Percentiles rank a stretch among this genome's conserved stretches.
These are phyloP conservation scores for Poecilia velifera DNA, from an alignment of 2,797 vertebrate species.

Conservation along the genomic window DNA sequence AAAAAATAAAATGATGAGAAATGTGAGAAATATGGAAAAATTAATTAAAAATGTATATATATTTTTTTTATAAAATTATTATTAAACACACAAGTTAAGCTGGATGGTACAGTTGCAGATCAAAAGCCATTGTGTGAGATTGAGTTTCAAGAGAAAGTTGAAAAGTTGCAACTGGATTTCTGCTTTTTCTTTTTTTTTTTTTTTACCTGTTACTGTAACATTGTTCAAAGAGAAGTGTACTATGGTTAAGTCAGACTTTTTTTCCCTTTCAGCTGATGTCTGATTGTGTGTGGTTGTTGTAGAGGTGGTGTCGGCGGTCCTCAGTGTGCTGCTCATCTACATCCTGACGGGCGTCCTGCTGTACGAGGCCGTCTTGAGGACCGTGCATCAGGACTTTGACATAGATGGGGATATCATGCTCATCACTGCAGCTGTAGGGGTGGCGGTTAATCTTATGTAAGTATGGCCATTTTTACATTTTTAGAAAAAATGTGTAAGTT, in stretches of 20 bases:
- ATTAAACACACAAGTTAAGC: neutral
- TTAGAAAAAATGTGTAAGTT: neutral
- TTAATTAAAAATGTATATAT: neutral
- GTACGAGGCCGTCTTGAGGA: constrained; percentile 95
- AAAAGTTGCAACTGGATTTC: neutral
- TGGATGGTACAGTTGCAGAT: neutral
- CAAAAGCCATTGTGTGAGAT: neutral
- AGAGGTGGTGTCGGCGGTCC: constrained; percentile 95
- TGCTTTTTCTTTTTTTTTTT: neutral
- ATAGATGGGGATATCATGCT: constrained; percentile 98
- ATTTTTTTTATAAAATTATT: neutral
- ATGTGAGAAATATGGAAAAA: neutral
- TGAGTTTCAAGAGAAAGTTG: neutral
- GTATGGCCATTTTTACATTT: constrained; percentile 38
- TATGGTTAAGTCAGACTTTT: neutral
- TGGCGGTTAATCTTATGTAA: constrained; percentile 96
- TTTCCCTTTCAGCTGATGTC: neutral
- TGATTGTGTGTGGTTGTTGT: constrained; percentile 53
- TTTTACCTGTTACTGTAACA: neutral
- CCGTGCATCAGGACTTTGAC: constrained; percentile 90
- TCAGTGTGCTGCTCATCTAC: constrained; percentile 94
- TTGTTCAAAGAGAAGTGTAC: neutral
- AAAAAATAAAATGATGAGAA: neutral
- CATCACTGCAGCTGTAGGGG: constrained; percentile 94
- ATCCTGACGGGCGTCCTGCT: constrained; percentile 90